These are phyloP conservation scores for Drosophila yooni DNA, from an alignment of 2,888 invertebrate genomes.

Conservation along the genomic window DNA sequence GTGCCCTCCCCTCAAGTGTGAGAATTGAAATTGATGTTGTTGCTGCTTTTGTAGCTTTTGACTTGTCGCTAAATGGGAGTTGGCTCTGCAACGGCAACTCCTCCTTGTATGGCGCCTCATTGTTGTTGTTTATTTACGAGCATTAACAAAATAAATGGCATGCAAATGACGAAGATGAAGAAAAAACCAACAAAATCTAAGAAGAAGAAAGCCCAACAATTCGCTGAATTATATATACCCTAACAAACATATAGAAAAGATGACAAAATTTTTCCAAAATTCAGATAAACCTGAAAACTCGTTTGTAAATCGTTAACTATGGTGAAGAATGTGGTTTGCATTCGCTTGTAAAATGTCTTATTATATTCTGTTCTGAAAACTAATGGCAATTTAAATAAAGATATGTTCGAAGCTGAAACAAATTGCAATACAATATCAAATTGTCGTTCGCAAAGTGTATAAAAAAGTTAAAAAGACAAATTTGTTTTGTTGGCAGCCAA, in stretches of 20 bases:
- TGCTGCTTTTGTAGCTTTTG: constrained; percentile 54
- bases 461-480: constrained; percentile 76
- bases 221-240: constrained; percentile 6
- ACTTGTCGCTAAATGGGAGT: constrained; percentile 56
- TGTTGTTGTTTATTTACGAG: constrained; percentile 74
- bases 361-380: neutral
- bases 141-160: constrained; percentile 80
- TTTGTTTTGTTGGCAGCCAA: constrained; percentile 61
- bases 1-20: constrained; percentile 47
- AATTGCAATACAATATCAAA: neutral
- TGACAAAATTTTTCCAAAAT: neutral
- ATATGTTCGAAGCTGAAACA: neutral
- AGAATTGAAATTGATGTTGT: constrained; percentile 81
- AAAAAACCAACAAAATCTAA: constrained; percentile 23
- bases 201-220: neutral
- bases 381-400: neutral
- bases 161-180: constrained; percentile 67
- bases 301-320: neutral
- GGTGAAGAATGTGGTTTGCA: neutral
- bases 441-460: neutral
- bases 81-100: constrained; percentile 26
- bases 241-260: neutral
- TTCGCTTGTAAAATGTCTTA: neutral
- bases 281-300: no score
- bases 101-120: neutral